These are phyloP conservation scores for Helobdella robusta DNA, from an alignment of 2,888 invertebrate genomes.

Conservation along the genomic window DNA sequence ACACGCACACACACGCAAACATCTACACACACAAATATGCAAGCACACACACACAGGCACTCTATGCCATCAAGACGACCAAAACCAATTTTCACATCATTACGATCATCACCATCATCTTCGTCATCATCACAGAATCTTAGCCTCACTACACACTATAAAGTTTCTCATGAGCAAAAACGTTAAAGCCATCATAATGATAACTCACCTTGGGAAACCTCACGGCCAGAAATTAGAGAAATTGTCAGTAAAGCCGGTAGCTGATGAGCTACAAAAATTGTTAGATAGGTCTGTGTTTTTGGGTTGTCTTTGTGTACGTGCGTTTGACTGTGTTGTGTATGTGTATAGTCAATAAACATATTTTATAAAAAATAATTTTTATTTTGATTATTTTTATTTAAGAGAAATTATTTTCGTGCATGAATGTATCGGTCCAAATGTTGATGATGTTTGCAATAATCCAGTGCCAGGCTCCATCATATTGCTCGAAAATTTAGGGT, in stretches of 20 bases:
- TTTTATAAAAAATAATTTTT: background rate
- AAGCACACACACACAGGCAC: too few species aligned
- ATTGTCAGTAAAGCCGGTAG: constrained; percentile 84
- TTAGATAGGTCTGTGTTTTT: constrained; percentile 58
- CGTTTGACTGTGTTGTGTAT: background rate
- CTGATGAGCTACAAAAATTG: constrained; percentile 74
- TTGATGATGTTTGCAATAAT: constrained; percentile 78
- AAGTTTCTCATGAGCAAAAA: constrained; percentile 84
- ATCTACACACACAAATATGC: too few species aligned
- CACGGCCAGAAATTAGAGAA: constrained; percentile 79
- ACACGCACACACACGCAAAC: too few species aligned
- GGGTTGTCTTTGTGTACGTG: background rate
- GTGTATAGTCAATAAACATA: background rate
- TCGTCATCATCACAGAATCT: constrained; percentile 58
- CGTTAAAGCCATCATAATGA: constrained; percentile 87
- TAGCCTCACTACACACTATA: constrained; percentile 82
- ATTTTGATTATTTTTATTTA: constrained; percentile 7
- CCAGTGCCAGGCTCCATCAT: constrained; percentile 82
- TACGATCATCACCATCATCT: too few species aligned
- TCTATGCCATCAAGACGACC: too few species aligned
- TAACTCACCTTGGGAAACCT: constrained; percentile 94
- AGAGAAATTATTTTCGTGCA: constrained; percentile 58
- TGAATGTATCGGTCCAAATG: constrained; percentile 85
- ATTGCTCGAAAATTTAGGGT: constrained; percentile 85
- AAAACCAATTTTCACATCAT: too few species aligned